These are phyloP conservation scores for Macrobrachium nipponense DNA, from an alignment of 1,140 invertebrate species.

Conservation along the genomic window DNA sequence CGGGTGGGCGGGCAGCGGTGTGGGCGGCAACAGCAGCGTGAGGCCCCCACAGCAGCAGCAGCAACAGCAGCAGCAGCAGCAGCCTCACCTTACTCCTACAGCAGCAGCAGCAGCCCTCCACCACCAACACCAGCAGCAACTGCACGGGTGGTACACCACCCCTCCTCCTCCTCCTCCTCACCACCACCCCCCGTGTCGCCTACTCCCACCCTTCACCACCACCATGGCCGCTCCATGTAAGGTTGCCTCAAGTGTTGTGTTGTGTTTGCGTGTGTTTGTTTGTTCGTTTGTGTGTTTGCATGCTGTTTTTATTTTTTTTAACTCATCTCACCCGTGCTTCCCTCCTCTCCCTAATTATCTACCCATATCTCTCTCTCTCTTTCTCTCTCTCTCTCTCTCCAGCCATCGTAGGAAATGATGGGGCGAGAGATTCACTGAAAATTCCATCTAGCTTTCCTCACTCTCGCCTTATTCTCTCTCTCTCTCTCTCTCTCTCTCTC, in stretches of 20 bases:
- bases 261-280: constrained; percentile 16
- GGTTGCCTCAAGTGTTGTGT: constrained; percentile 54
- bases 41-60: constrained; percentile 41
- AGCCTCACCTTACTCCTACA: constrained; percentile 35
- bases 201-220: constrained; percentile 54
- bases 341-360: background rate
- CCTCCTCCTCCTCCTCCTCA: constrained; percentile 51
- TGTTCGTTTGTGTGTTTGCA: constrained; percentile 3
- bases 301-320: background rate
- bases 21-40: background rate
- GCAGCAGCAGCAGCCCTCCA: constrained; percentile 20
- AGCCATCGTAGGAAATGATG: too few species aligned
- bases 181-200: constrained; percentile 52
- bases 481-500: too few species aligned
- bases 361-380: background rate
- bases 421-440: too few species aligned
- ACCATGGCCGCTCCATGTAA: constrained; percentile 60
- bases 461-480: too few species aligned
- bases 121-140: constrained; percentile 33
- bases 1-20: constrained; percentile 52
- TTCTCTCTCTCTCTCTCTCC: background rate
- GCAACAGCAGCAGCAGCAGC: constrained; percentile 49
- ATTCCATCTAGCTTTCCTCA: too few species aligned
- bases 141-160: constrained; percentile 39
- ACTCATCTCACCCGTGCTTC: background rate